Base-by-base conservation (phyloP, 2,888 invertebrate species). In the Harpagoxenus sublaevis region DNA sequence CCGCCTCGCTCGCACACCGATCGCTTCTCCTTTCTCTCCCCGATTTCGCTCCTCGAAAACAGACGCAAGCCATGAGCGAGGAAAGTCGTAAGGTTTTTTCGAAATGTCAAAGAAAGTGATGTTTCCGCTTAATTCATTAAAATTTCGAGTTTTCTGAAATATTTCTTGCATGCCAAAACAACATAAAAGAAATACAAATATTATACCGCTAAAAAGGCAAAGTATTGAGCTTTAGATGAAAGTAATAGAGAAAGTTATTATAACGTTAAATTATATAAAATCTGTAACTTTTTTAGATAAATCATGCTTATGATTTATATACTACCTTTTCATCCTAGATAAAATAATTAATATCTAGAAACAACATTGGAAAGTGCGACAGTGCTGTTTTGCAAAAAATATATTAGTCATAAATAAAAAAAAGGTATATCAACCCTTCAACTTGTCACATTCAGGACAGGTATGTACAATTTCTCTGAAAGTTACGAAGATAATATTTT, bases 21-120 rank as follows among this genome's bases (percentile, higher is more conserved):
- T 63, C 28, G 55, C 62, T 83, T 53, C 39, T 53, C 51, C 28
- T 60, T 57, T 75, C 51, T 31, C 53, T 39, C 6, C 39, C 9
- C 39, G 62, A 10, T 62, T 83, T 55, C 51, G 45, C 48, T 57
- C 28, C 9, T 45, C n/a, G 68, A 53, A 31, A 51, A 70, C 63
- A 42, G 74, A 57, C 65, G 63, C 48, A 55, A 45, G 60, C 35
- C 82, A 81, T 45, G 83, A 82, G 70, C 12, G 55, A 39, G 42
- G 68, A 12, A 12, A 83, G 77, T 78, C 77, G 12, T 18, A 83
- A 63, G 71, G 75, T 84, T 84, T 70, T 73, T 66, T 35, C 35
- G 66, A 66, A 18, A 45, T 28, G n/a, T 55, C n/a, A 77, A 84
- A 89, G 86, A 84, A 85, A 79, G 75, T 83, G 60, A 83, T 84